Conservation (phyloP, 2,797 vertebrate species). For the Macropus fuliginosus region DNA sequence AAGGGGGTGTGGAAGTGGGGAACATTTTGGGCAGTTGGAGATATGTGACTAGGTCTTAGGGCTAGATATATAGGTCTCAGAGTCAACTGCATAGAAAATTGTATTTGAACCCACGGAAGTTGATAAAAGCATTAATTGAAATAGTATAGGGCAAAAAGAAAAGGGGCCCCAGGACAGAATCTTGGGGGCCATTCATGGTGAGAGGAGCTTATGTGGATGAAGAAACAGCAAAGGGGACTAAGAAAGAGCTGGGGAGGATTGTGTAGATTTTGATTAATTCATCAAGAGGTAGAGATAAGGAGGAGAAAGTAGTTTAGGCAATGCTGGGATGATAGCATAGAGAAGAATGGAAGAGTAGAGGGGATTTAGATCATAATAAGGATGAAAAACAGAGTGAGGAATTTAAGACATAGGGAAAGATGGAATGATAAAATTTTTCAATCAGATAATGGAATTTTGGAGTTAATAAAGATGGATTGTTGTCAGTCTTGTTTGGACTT, state of each 20-base stretch:
- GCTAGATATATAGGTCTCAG: neutral
- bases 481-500: no score
- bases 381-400: neutral
- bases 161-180: neutral
- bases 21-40: neutral
- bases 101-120: neutral
- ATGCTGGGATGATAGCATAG: no score
- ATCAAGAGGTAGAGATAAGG: neutral
- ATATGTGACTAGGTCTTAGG: neutral
- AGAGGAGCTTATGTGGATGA: neutral
- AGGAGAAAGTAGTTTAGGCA: no score
- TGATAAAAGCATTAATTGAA: neutral
- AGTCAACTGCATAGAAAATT: neutral
- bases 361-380: neutral
- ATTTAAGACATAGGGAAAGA: neutral
- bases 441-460: neutral
- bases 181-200: neutral
- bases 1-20: neutral
- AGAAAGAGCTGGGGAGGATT: neutral
- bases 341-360: neutral
- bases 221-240: neutral
- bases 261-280: neutral
- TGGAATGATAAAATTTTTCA: neutral
- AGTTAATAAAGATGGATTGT: neutral
- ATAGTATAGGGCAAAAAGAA: neutral